Conservation (phyloP, 2,797 vertebrate genomes). For the Mormyrops attenuatus region DNA sequence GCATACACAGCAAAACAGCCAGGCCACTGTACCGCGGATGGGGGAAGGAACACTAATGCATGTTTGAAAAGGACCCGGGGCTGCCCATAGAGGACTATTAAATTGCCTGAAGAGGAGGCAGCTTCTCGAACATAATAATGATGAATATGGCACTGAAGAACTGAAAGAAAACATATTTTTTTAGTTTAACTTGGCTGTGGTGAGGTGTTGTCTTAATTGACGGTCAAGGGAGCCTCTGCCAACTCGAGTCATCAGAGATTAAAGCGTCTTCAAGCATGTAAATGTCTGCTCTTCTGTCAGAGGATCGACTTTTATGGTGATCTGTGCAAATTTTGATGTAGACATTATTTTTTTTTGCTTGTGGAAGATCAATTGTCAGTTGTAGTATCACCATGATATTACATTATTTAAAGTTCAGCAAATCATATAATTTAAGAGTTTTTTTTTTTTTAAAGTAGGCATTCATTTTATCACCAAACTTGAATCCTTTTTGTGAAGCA, state of each 20-base stretch:
- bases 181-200: neutral
- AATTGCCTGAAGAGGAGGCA: conserved; percentile 28
- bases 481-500: neutral
- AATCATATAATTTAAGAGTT: neutral
- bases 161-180: conserved; percentile 4
- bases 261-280: neutral
- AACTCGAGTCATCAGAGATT: conserved; percentile 5
- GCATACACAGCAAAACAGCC: conserved; percentile 1
- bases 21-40: conserved; percentile 20
- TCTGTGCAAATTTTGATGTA: neutral
- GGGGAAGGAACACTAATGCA: neutral
- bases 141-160: conserved; percentile 24
- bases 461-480: neutral
- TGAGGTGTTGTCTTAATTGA: conserved; percentile 32
- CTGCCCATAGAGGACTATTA: conserved; percentile 24
- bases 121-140: conserved; percentile 31
- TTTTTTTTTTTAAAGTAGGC: neutral
- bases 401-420: neutral
- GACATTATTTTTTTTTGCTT: neutral
- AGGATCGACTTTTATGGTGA: neutral
- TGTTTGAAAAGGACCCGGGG: conserved; percentile 10
- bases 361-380: neutral
- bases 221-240: conserved; percentile 20
- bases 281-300: neutral
- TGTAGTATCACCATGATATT: neutral